Evolutionary conservation across 2,888 invertebrate species (phyloP).

Genomic region (Parnassius orleans): DNA sequence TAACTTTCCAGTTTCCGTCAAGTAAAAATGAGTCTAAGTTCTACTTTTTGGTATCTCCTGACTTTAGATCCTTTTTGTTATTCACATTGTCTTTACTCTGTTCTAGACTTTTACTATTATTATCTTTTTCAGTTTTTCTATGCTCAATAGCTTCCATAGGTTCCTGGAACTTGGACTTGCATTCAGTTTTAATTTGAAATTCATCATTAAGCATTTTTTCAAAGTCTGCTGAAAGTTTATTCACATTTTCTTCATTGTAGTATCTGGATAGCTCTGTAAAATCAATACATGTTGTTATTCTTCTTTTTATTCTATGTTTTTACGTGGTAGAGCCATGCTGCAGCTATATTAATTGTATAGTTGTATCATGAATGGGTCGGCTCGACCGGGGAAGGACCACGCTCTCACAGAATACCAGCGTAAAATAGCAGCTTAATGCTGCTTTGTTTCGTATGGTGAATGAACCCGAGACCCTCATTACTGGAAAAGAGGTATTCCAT

Average conservation of each 20-base stretch:
- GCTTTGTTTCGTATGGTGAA: too few relatives aligned
- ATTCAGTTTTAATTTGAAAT: conserved; percentile 63
- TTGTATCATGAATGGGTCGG: too few relatives aligned
- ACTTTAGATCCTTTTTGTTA: conserved; percentile 20
- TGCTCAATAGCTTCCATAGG: conserved; percentile 41
- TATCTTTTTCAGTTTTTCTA: conserved; percentile 53
- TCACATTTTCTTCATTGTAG: conserved; percentile 69
- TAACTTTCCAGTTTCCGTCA: too few relatives aligned
- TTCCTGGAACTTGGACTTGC: conserved; percentile 53
- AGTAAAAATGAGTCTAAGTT: neutral
- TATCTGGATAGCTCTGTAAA: conserved; percentile 68
- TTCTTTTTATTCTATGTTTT: too few relatives aligned
- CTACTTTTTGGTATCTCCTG: conserved; percentile 19
- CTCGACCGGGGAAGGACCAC: too few relatives aligned
- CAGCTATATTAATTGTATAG: too few relatives aligned
- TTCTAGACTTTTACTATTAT: conserved; percentile 30
- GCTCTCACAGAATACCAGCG: too few relatives aligned
- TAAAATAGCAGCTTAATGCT: too few relatives aligned
- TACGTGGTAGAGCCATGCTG: too few relatives aligned
- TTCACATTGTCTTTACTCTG: conserved; percentile 8
- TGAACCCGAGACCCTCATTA: too few relatives aligned
- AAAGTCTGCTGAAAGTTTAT: conserved; percentile 70
- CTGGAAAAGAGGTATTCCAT: too few relatives aligned
- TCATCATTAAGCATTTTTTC: conserved; percentile 69
- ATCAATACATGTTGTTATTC: neutral